Percentiles rank a stretch among this genome's conserved stretches.
phyloP scores from a whole-genome alignment of 2,113 vertebrate genomes.

The Chloroceryle aenea region DNA sequence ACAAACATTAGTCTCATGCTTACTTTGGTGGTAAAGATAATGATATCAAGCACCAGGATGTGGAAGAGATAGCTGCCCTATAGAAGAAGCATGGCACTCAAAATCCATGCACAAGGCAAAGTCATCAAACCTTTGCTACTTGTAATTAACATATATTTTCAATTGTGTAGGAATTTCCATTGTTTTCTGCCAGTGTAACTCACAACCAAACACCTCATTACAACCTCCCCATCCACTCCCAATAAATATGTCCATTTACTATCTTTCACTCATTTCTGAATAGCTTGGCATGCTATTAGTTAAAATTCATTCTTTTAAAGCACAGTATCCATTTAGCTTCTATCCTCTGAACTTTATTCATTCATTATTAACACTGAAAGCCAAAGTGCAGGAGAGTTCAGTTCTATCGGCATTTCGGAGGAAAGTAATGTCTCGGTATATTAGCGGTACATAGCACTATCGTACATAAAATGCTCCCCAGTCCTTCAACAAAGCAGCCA shows the following conservation, averaged over 20 bases:
- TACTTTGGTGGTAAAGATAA: not conserved
- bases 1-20: not conserved
- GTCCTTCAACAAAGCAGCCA: slow-evolving; percentile 71
- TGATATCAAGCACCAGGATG: not conserved
- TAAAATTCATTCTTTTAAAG: slow-evolving; percentile 73
- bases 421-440: slow-evolving; percentile 77
- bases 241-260: not conserved
- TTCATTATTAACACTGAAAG: slow-evolving; percentile 80
- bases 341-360: slow-evolving; percentile 76
- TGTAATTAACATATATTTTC: not conserved
- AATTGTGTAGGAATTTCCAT: not conserved
- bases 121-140: not conserved
- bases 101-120: not conserved
- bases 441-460: slow-evolving; percentile 70
- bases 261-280: not conserved
- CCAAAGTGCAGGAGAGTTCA: slow-evolving; percentile 75
- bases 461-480: slow-evolving; percentile 64
- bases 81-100: not conserved
- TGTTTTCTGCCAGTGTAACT: not conserved
- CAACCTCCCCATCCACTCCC: not conserved
- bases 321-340: slow-evolving; percentile 71
- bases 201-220: not conserved
- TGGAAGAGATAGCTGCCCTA: not conserved
- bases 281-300: slow-evolving; percentile 46
- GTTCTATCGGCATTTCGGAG: slow-evolving; percentile 70